Evolutionary conservation across 92 coral and sea anemone species (phyloP).

Genomic region (Porites cylindrica): DNA sequence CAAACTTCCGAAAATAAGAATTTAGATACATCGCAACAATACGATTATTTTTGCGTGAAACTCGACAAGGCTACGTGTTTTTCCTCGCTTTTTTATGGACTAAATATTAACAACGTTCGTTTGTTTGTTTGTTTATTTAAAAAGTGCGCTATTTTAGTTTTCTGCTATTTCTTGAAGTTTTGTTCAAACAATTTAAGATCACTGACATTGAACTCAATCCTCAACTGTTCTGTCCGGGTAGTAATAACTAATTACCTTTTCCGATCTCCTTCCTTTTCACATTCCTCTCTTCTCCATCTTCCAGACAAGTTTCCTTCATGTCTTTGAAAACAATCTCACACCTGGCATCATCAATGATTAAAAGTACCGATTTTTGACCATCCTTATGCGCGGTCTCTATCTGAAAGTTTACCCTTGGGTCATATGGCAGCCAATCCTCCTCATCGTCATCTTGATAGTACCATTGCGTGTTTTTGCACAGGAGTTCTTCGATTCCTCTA

Average conservation of each 20-base stretch:
- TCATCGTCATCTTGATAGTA: constrained; percentile 37
- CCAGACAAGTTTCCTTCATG: constrained; percentile 61
- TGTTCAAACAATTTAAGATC: no score
- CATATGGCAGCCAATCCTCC: constrained; percentile 39
- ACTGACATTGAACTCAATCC: no score
- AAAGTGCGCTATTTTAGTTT: no score
- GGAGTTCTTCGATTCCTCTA: constrained; percentile 63
- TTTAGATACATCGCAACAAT: no score
- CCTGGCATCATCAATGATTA: constrained; percentile 12
- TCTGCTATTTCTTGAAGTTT: no score
- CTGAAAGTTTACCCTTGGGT: constrained; percentile 48
- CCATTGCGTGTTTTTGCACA: constrained; percentile 75
- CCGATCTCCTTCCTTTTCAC: constrained; percentile 72
- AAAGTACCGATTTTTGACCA: constrained; percentile 41
- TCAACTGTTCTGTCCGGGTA: no score
- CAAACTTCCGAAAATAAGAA: no score
- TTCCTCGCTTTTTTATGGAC: no score
- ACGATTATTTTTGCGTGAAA: no score
- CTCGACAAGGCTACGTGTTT: no score
- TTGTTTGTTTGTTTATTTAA: no score
- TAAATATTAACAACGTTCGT: no score
- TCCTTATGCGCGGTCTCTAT: constrained; percentile 74
- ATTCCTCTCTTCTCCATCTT: constrained; percentile 18
- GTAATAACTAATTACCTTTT: constrained; percentile 51
- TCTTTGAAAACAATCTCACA: constrained; percentile 73